These are phyloP conservation scores for Nephrotoma guestfalica DNA, from an alignment of 2,888 invertebrate genomes.

Conservation along the genomic window DNA sequence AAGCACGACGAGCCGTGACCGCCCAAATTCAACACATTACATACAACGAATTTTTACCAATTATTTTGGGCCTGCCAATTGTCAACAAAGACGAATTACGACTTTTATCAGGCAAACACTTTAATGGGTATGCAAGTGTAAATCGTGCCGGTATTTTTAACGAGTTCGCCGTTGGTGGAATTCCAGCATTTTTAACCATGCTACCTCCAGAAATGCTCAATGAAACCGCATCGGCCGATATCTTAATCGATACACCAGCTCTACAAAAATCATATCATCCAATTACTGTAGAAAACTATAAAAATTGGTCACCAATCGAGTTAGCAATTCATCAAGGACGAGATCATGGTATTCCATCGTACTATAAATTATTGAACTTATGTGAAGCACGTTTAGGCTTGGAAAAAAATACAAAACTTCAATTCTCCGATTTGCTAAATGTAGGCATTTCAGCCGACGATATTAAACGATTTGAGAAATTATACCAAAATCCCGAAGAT, in stretches of 20 bases:
- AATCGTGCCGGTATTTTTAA: constrained; percentile 63
- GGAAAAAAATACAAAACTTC: constrained; percentile 16
- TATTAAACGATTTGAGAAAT: constrained; percentile 46
- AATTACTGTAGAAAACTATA: constrained; percentile 30
- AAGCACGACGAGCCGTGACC: constrained; percentile 56
- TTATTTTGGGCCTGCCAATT: constrained; percentile 45
- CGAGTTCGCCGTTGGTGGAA: constrained; percentile 58
- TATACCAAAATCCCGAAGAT: constrained; percentile 52
- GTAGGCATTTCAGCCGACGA: constrained; percentile 41
- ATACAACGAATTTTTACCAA: constrained; percentile 67
- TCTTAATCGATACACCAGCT: constrained; percentile 49
- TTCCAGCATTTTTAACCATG: constrained; percentile 62
- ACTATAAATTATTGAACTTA: constrained; percentile 48
- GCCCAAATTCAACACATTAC: constrained; percentile 76
- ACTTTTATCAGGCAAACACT: constrained; percentile 56
- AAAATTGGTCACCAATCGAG: constrained; percentile 38
- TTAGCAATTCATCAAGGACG: constrained; percentile 47
- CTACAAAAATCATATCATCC: constrained; percentile 29
- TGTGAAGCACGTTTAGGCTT: constrained; percentile 41
- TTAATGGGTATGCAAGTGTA: constrained; percentile 66
- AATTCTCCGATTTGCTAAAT: constrained; percentile 42
- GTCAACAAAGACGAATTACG: constrained; percentile 35
- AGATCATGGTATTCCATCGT: constrained; percentile 70
- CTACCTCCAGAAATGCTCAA: constrained; percentile 55
- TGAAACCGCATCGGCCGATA: constrained; percentile 41